Base-by-base conservation (phyloP, 2,888 invertebrate genomes). In the Folsomia candida region DNA sequence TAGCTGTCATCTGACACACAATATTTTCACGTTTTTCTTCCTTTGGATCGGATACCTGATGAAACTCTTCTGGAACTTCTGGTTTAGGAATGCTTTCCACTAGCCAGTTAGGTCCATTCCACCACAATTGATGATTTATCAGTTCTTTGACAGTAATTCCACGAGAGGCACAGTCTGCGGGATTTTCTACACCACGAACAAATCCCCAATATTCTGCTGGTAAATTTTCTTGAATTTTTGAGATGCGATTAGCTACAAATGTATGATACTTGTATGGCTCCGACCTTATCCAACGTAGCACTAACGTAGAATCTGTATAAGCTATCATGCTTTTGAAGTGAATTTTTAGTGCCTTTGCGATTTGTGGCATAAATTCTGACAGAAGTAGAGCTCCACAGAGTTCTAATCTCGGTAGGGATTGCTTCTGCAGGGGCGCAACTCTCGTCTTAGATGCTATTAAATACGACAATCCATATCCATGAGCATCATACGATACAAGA, bases 241-340 rank as follows among this genome's bases (percentile, higher is more conserved):
- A 28, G 1, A 81, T 78, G 54, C 80, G 25, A 60, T 81, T 80
- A 1, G 71, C 70, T 0, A 81, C 80, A 71, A 77, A 81, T 0
- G 78, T 76, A 51, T 81, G 80, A 75, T 80, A 81, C 11, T 70
- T 20, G 24, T 57, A 24, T 14, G 76, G 71, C 9, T 68, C 24
- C 6, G 67, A 29, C 6, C 25, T 26, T 18, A 81, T 61, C 81
- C 81, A 82, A 58, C 75, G 69, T 0, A 81, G 67, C 1, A 80
- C 80, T 9, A 81, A 80, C 26, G 78, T 78, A 0, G 80, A 81
- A 69, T 82, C 81, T 2, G 79, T 74, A 79, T 78, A 81, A 24
- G 69, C 75, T 37, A 60, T 69, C 1, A 68, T 62, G 20, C 62
- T 51, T 1, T 51, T 26, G n/a, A 76, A 27, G 4, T 51, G 22